phyloP scores from a whole-genome alignment of 2,888 invertebrate genomes.

The Philereme vetulata region DNA sequence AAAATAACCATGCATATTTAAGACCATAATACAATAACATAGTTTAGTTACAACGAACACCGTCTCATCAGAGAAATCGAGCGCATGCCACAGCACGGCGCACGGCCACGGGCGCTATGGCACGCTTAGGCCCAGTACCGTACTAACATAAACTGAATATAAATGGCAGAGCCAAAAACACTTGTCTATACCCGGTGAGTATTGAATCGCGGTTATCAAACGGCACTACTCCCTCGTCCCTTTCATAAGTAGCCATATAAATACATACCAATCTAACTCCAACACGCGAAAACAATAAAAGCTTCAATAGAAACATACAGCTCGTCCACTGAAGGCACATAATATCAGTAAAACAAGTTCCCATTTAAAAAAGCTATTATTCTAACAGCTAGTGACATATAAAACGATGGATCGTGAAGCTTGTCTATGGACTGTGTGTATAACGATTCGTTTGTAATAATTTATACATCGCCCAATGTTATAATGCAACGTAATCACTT shows the following conservation, averaged over 20 bases:
- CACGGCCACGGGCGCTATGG: too few species aligned
- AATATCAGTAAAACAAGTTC: constrained; percentile 61
- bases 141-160: constrained; percentile 21
- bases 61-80: constrained; percentile 39
- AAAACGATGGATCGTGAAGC: constrained; percentile 59
- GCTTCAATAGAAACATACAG: constrained; percentile 61
- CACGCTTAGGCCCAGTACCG: constrained; percentile 43
- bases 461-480: constrained; percentile 18
- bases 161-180: constrained; percentile 43
- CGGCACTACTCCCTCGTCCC: constrained; percentile 34
- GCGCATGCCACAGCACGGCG: constrained; percentile 15
- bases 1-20: constrained; percentile 83
- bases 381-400: constrained; percentile 60
- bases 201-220: constrained; percentile 39
- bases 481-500: constrained; percentile 26
- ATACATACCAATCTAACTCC: constrained; percentile 39
- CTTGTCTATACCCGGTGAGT: constrained; percentile 43
- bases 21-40: constrained; percentile 81
- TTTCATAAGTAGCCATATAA: constrained; percentile 34
- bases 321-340: constrained; percentile 75
- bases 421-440: constrained; percentile 56
- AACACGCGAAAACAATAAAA: constrained; percentile 55
- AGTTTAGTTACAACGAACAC: constrained; percentile 75
- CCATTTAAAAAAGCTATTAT: constrained; percentile 77
- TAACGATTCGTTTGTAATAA: background rate